These are phyloP conservation scores for Eleginops maclovinus DNA, from an alignment of 2,113 vertebrate species.

Conservation along the genomic window DNA sequence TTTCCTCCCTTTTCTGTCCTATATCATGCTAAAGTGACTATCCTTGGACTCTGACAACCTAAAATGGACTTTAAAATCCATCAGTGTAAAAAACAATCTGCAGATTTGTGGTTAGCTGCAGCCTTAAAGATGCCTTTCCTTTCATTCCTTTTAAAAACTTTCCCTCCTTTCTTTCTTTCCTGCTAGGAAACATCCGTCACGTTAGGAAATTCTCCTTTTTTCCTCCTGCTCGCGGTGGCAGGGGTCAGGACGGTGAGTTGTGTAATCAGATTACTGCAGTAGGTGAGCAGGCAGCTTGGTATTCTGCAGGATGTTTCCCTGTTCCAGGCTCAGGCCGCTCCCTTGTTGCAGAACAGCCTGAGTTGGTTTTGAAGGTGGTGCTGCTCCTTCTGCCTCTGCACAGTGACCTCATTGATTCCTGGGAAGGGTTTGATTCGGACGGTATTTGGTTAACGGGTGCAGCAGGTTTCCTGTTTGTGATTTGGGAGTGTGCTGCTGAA, in stretches of 20 bases:
- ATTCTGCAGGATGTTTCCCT: constrained; percentile 16
- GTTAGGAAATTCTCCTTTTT: constrained; percentile 76
- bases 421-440: constrained; percentile 36
- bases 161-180: constrained; percentile 55
- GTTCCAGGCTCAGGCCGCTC: constrained; percentile 52
- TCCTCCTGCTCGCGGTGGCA: constrained; percentile 58
- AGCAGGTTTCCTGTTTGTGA: constrained; percentile 55
- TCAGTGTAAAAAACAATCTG: too few species aligned
- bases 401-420: constrained; percentile 44
- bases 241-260: constrained; percentile 70
- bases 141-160: too few species aligned
- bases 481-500: constrained; percentile 48
- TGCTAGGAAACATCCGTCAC: constrained; percentile 69
- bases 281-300: not conserved
- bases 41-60: too few species aligned
- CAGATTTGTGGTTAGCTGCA: too few species aligned
- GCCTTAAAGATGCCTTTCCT: not conserved
- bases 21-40: too few species aligned
- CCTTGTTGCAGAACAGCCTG: constrained; percentile 58
- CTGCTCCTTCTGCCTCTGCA: constrained; percentile 33
- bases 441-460: constrained; percentile 71
- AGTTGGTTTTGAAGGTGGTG: constrained; percentile 63
- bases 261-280: constrained; percentile 27
- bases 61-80: too few species aligned
- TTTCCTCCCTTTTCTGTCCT: too few species aligned